phyloP scores from a whole-genome alignment of 2,888 invertebrate species.

The Prenolepis imparis region DNA sequence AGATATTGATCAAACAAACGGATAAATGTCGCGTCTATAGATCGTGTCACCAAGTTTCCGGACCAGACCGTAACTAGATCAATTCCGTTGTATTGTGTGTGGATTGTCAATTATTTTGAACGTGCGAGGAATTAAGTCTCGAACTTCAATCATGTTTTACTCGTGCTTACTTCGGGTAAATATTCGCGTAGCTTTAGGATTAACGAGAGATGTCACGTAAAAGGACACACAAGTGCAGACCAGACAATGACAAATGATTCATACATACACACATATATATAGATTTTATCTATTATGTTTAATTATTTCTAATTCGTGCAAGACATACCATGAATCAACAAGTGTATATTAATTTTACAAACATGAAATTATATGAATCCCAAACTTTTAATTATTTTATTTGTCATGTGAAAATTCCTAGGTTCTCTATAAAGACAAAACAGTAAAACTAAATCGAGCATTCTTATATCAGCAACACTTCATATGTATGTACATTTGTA shows the following conservation, averaged over 20 bases:
- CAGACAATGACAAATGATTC: not conserved
- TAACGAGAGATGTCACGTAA: not conserved
- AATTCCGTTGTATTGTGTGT: not conserved
- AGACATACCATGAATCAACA: not conserved
- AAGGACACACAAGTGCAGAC: not conserved
- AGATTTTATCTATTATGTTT: not conserved
- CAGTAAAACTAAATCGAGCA: not conserved
- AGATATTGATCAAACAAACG: conserved; percentile 83
- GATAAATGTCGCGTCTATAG: conserved; percentile 48
- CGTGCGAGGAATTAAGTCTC: conserved; percentile 20
- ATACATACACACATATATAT: not conserved
- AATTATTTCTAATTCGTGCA: not conserved
- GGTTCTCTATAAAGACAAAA: conserved; percentile 21
- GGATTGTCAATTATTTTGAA: conserved; percentile 22
- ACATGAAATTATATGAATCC: not conserved
- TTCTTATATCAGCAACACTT: not conserved
- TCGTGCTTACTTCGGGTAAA: conserved; percentile 47
- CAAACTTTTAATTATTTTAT: conserved; percentile 10
- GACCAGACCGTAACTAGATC: conserved; percentile 14
- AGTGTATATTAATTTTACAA: not conserved
- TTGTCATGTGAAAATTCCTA: not conserved
- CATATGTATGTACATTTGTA: conserved; percentile 9
- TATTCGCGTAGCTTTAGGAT: conserved; percentile 1
- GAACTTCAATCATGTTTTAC: conserved; percentile 31
- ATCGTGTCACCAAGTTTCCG: conserved; percentile 52